Percentiles rank a stretch among this genome's conserved stretches.
These are phyloP conservation scores for Pantherophis guttatus DNA, from an alignment of 2,113 vertebrate genomes.

Conservation along the genomic window DNA sequence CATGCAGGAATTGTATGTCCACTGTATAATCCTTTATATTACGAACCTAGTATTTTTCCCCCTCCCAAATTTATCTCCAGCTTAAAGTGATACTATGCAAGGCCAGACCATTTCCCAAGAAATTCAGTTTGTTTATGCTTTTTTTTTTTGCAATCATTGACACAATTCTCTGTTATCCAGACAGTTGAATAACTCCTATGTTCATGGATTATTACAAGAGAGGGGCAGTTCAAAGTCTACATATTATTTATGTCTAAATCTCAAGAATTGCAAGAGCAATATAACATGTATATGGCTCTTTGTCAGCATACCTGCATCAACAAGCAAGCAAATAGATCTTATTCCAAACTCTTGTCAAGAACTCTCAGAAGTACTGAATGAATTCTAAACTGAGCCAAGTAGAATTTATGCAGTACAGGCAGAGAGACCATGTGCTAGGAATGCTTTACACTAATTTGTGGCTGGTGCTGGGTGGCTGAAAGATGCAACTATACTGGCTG, in stretches of 20 bases:
- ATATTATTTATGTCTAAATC: background rate
- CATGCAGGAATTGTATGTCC: background rate
- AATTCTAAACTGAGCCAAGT: background rate
- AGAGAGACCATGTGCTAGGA: background rate
- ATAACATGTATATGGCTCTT: background rate
- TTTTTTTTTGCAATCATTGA: background rate
- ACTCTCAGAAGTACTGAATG: background rate
- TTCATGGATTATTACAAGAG: background rate
- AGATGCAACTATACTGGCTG: background rate
- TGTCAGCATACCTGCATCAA: background rate
- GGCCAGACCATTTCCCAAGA: background rate
- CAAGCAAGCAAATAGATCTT: background rate
- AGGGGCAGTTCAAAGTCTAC: background rate
- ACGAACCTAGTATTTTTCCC: background rate
- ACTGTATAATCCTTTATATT: background rate
- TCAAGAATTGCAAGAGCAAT: background rate
- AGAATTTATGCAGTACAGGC: background rate
- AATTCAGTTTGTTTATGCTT: background rate
- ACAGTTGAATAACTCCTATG: background rate
- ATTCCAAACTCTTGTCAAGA: background rate
- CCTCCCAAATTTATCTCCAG: background rate
- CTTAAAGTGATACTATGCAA: background rate
- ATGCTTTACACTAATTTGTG: background rate
- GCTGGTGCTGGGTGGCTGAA: background rate
- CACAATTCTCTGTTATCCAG: background rate